Percentiles rank a stretch among this genome's conserved stretches.
Evolutionary conservation across 2,888 invertebrate species (phyloP).

Genomic region (Polyommatus iphigenia): DNA sequence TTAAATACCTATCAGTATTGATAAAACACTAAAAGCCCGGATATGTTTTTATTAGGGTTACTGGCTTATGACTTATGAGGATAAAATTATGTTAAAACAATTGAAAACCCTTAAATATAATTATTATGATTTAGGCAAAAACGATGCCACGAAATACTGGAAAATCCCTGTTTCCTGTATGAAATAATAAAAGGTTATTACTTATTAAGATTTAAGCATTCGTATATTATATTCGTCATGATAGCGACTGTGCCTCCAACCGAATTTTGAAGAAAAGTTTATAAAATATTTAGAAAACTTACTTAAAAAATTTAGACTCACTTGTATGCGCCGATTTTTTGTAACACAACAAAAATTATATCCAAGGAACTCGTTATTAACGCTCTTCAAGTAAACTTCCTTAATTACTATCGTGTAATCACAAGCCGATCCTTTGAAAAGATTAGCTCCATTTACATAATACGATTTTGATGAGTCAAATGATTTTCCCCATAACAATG

Average conservation of each 20-base stretch:
- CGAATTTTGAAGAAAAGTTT: too few species aligned
- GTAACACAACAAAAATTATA: background rate
- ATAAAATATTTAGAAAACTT: too few species aligned
- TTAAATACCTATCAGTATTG: background rate
- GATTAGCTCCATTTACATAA: conserved; percentile 5
- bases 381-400: background rate
- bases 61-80: background rate
- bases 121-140: too few species aligned
- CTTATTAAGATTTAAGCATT: too few species aligned
- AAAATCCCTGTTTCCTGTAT: too few species aligned
- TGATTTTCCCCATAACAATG: conserved; percentile 8
- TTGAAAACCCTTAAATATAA: background rate
- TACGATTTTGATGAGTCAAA: conserved; percentile 10
- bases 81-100: background rate
- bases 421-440: conserved; percentile 2
- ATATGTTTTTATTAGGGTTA: background rate
- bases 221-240: too few species aligned
- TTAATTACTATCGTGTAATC: background rate
- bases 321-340: background rate
- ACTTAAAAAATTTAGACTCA: too few species aligned
- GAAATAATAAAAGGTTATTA: too few species aligned
- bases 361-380: background rate
- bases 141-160: too few species aligned
- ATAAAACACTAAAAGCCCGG: background rate
- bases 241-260: too few species aligned